Percentiles rank a stretch among this genome's conserved stretches.
phyloP scores from a whole-genome alignment of 2,797 vertebrate genomes.

The Neosilurus hyrtlii region DNA sequence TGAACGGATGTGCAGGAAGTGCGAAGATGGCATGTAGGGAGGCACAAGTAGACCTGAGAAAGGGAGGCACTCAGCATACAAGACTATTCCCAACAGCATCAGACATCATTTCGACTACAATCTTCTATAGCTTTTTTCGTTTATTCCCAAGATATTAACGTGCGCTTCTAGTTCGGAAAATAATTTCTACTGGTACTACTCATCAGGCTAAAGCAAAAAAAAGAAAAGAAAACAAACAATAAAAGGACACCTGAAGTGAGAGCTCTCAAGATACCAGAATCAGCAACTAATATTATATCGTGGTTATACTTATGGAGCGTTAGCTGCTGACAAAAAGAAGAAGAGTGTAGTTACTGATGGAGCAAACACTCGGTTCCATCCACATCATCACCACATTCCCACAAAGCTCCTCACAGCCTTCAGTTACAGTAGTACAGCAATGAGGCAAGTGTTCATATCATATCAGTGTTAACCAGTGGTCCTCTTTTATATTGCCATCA shows the following conservation, averaged over 20 bases:
- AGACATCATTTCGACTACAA: background rate
- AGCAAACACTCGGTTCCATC: slow-evolving; percentile 76
- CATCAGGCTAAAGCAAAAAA: slow-evolving; percentile 22
- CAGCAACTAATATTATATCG: slow-evolving; percentile 41
- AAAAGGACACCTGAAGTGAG: slow-evolving; percentile 42
- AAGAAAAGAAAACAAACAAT: background rate
- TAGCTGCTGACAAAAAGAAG: background rate
- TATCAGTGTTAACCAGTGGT: slow-evolving; percentile 62
- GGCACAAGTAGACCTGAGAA: slow-evolving; percentile 60
- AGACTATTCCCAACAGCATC: slow-evolving; percentile 38
- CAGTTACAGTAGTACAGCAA: slow-evolving; percentile 85
- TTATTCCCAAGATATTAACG: too few relatives aligned
- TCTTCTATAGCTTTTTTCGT: background rate
- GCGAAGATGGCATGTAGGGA: slow-evolving; percentile 39
- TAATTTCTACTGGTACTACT: slow-evolving; percentile 11
- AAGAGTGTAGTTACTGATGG: slow-evolving; percentile 47
- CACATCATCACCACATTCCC: slow-evolving; percentile 72
- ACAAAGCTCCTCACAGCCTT: slow-evolving; percentile 64
- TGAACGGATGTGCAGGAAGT: background rate
- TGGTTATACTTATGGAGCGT: background rate
- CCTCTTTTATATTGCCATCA: slow-evolving; percentile 65
- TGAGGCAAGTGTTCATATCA: slow-evolving; percentile 76
- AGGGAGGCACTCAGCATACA: slow-evolving; percentile 44
- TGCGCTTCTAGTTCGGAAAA: background rate
- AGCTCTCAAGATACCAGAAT: slow-evolving; percentile 5